phyloP scores from a whole-genome alignment of 2,888 invertebrate species.

The Trichacis sp. region DNA sequence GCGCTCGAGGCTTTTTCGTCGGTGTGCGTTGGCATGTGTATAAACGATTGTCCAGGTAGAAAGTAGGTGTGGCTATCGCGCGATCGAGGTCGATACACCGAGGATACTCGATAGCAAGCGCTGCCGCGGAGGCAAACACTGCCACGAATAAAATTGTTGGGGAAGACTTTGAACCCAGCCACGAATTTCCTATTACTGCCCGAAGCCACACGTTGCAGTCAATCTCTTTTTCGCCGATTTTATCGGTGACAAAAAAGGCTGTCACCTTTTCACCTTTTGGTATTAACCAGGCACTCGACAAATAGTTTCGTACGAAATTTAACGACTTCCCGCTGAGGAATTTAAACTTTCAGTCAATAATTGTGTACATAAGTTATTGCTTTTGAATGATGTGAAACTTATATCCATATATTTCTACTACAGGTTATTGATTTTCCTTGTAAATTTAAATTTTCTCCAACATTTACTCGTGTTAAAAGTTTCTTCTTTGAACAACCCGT shows the following conservation, averaged over 20 bases:
- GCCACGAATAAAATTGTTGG: conserved; percentile 26
- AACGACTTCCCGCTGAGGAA: too few species aligned
- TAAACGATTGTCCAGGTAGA: conserved; percentile 54
- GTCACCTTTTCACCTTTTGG: background rate
- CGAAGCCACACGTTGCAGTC: background rate
- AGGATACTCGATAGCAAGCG: conserved; percentile 44
- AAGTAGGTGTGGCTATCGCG: conserved; percentile 57
- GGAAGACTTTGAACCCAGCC: conserved; percentile 2
- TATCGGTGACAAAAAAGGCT: background rate
- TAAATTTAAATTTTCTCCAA: too few species aligned
- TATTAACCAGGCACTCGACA: too few species aligned
- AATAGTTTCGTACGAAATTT: too few species aligned
- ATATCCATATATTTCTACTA: too few species aligned
- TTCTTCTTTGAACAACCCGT: too few species aligned
- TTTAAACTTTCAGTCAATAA: too few species aligned
- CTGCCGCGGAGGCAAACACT: conserved; percentile 34
- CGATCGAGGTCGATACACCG: conserved; percentile 50
- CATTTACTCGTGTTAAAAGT: too few species aligned
- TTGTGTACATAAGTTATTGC: too few species aligned
- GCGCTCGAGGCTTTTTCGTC: conserved; percentile 1
- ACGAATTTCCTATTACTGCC: background rate
- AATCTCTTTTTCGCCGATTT: background rate
- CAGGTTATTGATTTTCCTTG: too few species aligned
- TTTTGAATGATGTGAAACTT: too few species aligned
- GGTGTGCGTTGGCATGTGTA: conserved; percentile 28